Percentiles rank a stretch among this genome's conserved stretches.
Evolutionary conservation across 2,888 invertebrate genomes (phyloP).

Genomic region (Oxystoma pomonae): DNA sequence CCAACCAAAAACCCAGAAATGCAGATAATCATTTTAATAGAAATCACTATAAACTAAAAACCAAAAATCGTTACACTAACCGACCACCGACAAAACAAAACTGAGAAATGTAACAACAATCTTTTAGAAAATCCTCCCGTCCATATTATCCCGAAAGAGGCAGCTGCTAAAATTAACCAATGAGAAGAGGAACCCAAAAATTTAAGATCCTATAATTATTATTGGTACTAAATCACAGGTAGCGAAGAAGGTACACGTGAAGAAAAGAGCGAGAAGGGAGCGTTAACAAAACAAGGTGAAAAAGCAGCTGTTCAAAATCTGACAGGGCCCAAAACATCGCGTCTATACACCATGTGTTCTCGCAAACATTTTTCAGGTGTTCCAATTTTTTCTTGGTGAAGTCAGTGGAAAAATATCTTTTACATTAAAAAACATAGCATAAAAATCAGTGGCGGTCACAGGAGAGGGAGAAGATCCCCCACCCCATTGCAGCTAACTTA

Average conservation of each 20-base stretch:
- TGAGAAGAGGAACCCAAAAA: slow-evolving; percentile 30
- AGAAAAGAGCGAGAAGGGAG: slow-evolving; percentile 8
- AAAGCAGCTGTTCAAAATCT: slow-evolving; percentile 28
- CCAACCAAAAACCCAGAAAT: slow-evolving; percentile 58
- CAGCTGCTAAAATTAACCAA: slow-evolving; percentile 44
- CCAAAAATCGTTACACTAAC: slow-evolving; percentile 24
- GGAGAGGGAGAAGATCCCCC: too few relatives aligned
- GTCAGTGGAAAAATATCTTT: too few relatives aligned
- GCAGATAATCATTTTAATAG: slow-evolving; percentile 54
- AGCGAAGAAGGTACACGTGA: slow-evolving; percentile 27
- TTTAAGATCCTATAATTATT: slow-evolving; percentile 31
- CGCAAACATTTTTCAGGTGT: too few relatives aligned
- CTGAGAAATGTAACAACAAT: slow-evolving; percentile 18
- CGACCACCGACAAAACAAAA: slow-evolving; percentile 15
- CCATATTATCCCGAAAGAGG: slow-evolving; percentile 33
- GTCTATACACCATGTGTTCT: slow-evolving; percentile 22
- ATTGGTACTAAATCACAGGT: slow-evolving; percentile 43
- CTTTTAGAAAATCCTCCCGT: background rate
- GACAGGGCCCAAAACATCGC: slow-evolving; percentile 25
- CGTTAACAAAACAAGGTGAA: slow-evolving; percentile 22
- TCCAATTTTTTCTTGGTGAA: too few relatives aligned
- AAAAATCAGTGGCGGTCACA: too few relatives aligned
- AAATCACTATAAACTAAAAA: slow-evolving; percentile 19
- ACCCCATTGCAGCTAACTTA: too few relatives aligned
- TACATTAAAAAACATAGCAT: too few relatives aligned